Conservation (phyloP, 2,113 vertebrate genomes). For the Henicopernis longicauda region DNA sequence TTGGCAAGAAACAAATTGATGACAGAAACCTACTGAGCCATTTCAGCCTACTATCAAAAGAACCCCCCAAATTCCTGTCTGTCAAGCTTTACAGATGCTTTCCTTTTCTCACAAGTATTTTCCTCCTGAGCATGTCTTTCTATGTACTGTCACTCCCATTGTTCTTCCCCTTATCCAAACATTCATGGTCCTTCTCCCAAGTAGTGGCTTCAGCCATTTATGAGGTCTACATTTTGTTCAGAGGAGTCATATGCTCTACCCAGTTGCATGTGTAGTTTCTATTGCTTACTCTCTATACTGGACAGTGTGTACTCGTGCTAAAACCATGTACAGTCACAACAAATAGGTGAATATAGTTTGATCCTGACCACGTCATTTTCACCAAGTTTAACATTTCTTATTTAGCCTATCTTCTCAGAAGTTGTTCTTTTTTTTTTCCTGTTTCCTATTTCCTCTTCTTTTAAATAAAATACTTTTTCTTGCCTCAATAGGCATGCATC, state of each 20-base stretch:
- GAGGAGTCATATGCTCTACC: not conserved
- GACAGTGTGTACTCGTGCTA: not conserved
- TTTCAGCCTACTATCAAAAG: not conserved
- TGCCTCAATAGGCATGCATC: not conserved
- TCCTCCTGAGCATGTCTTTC: not conserved
- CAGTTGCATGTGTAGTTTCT: not conserved
- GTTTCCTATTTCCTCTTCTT: not conserved
- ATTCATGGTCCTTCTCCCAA: not conserved
- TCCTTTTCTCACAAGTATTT: not conserved
- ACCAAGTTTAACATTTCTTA: not conserved
- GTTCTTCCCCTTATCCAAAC: not conserved
- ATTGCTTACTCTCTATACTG: not conserved
- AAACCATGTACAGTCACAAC: not conserved
- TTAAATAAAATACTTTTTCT: not conserved
- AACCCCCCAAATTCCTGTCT: not conserved
- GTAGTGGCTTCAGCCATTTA: not conserved
- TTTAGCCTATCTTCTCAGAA: not conserved
- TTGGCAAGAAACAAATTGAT: not conserved
- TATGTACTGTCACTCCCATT: not conserved
- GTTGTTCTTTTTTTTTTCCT: not conserved
- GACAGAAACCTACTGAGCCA: not conserved
- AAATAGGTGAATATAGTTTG: not conserved
- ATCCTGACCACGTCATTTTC: not conserved
- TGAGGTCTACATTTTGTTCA: not conserved
- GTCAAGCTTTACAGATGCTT: not conserved